Base-by-base conservation (phyloP, 92 coral and sea anemone species). In the Bergia puertoricense region DNA sequence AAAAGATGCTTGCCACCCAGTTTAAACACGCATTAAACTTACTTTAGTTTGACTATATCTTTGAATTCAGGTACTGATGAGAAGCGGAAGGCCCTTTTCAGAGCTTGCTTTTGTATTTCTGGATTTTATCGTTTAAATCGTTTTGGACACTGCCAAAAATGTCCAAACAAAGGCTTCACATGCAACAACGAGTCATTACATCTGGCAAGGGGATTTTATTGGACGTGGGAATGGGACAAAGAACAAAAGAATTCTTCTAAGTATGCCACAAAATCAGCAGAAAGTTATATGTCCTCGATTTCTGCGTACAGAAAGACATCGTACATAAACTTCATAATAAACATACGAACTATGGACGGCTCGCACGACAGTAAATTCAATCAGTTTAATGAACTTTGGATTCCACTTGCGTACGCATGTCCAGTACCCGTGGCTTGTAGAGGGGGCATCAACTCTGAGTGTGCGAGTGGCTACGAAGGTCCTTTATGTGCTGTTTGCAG, bases 401-500 rank as follows among this genome's bases (percentile, higher is more conserved):
- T 90, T 6, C 92, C 92, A 16, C 81, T 78, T 18, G 86, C 71
- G 4, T 90, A 90, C 30, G 89, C 86, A 18, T 90, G 92, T 79
- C 92, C 92, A 40, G 14, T 50, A 16, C 8, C 72, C 8, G 22
- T 30, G 8, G 85, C 92, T 30, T 90, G 92, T 56, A 36, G 42
- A 44, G 92, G 92, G n/a, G 88, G 90, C 23, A 23, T 86, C 54
- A 30, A 81, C 22, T 86, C 92, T 4, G 51, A 42, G 22, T 90
- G 92, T 71, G 51, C 76, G 2, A 10, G 7, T 45, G 92, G 92
- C 57, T 90, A 90, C 41, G 76, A 86, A 45, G 92, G 92, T 2
- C 92, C 92, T 0, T 50, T 86, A 23, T 86, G 89, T 86, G 89
- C 89, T 10, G 86, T 80, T 22, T 88, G 90, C 78, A 88, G 44